Evolutionary conservation across 2,888 invertebrate genomes (phyloP).

Genomic region (Ennomos fuscantarius): DNA sequence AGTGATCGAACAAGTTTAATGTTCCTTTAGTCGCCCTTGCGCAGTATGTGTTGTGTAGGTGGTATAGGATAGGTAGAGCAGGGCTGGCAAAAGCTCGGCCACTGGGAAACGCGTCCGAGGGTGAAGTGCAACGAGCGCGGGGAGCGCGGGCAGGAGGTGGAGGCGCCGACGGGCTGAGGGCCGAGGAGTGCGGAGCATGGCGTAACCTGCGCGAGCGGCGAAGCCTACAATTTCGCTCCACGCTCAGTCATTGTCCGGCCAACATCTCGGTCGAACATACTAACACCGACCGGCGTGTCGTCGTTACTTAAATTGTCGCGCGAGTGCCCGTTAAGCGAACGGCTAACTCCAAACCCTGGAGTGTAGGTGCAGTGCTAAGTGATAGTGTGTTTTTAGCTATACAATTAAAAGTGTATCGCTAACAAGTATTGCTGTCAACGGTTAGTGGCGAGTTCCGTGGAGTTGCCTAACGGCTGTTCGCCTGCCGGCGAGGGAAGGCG

Average conservation of each 20-base stretch:
- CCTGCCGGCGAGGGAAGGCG: conserved; percentile 81
- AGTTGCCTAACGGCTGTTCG: conserved; percentile 80
- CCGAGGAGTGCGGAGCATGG: conserved; percentile 47
- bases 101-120: conserved; percentile 62
- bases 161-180: conserved; percentile 39
- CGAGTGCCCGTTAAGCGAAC: conserved; percentile 76
- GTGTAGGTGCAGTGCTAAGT: conserved; percentile 79
- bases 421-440: conserved; percentile 73
- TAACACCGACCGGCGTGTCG: conserved; percentile 64
- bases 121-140: conserved; percentile 54
- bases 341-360: conserved; percentile 71
- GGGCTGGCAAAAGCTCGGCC: conserved; percentile 72
- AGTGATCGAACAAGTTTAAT: conserved; percentile 62
- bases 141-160: conserved; percentile 44
- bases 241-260: conserved; percentile 82
- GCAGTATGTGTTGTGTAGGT: too few relatives aligned
- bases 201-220: conserved; percentile 68
- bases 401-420: conserved; percentile 81
- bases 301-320: conserved; percentile 75
- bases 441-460: conserved; percentile 72
- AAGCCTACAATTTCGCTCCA: conserved; percentile 64
- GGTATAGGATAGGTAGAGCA: conserved; percentile 53
- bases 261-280: conserved; percentile 74
- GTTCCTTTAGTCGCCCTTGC: conserved; percentile 66
- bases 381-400: conserved; percentile 83